Percentiles rank a stretch among this genome's conserved stretches.
Evolutionary conservation across 2,113 vertebrate genomes (phyloP).

Genomic region (Cryptomyrus ogoouensis): DNA sequence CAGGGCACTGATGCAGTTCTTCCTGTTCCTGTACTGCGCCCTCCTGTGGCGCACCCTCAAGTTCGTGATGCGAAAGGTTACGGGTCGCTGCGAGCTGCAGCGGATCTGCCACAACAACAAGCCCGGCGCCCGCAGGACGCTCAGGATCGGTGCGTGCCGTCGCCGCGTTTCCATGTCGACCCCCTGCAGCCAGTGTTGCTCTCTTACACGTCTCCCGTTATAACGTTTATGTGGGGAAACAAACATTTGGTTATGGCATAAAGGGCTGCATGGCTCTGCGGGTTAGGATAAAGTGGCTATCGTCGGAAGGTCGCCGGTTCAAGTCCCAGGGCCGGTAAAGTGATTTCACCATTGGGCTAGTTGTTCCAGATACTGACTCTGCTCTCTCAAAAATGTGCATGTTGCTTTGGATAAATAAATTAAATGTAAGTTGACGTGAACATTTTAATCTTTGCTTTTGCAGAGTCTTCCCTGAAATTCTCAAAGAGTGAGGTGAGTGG

Average conservation of each 20-base stretch:
- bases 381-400: not conserved
- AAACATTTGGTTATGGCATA: not conserved
- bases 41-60: slow-evolving; percentile 91
- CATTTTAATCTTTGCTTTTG: slow-evolving; percentile 34
- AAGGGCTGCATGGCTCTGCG: not conserved
- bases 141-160: slow-evolving; percentile 78
- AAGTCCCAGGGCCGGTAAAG: not conserved
- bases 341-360: not conserved
- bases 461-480: slow-evolving; percentile 84
- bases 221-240: not conserved
- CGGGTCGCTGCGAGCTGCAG: slow-evolving; percentile 89
- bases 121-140: slow-evolving; percentile 85
- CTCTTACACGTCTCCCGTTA: not conserved
- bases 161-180: not conserved
- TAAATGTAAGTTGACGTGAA: not conserved
- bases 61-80: slow-evolving; percentile 83
- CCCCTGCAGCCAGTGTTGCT: not conserved
- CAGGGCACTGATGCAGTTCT: slow-evolving; percentile 89
- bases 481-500: slow-evolving; percentile 86
- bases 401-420: not conserved
- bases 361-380: not conserved
- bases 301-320: not conserved
- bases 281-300: not conserved
- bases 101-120: slow-evolving; percentile 92
- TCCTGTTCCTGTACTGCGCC: slow-evolving; percentile 92